These are phyloP conservation scores for Clarias fuscus DNA, from an alignment of 2,797 vertebrate genomes.

Conservation along the genomic window DNA sequence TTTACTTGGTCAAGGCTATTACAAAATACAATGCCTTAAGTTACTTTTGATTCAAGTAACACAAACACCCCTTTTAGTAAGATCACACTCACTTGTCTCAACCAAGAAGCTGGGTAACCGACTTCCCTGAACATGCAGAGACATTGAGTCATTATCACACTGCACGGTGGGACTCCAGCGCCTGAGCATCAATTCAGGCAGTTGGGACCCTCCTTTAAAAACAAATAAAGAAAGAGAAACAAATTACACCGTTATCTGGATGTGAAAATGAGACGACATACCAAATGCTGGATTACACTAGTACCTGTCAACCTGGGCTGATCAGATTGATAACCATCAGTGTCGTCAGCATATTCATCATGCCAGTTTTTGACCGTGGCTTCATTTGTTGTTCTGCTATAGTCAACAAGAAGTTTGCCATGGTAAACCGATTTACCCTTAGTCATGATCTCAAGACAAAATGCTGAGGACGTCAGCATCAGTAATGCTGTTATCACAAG, in stretches of 20 bases:
- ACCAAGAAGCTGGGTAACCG: constrained; percentile 51
- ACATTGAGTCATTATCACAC: constrained; percentile 50
- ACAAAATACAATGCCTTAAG: too few species aligned
- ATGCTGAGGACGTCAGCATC: neutral
- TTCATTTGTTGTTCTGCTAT: neutral
- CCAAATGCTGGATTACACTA: neutral
- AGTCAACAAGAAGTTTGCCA: neutral
- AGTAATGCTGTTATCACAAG: neutral
- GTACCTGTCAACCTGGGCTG: neutral
- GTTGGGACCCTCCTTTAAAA: neutral
- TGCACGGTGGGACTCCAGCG: constrained; percentile 42
- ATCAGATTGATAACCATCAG: neutral
- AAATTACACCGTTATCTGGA: neutral
- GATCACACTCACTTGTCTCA: constrained; percentile 48
- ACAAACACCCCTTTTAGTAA: neutral
- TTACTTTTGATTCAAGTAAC: neutral
- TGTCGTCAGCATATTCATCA: neutral
- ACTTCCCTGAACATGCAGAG: constrained; percentile 32
- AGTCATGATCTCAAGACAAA: neutral
- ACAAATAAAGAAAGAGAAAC: neutral
- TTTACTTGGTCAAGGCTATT: neutral
- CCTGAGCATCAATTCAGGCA: constrained; percentile 20
- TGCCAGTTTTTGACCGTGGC: neutral
- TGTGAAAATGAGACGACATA: neutral
- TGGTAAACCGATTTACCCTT: neutral